Evolutionary conservation across 2,888 invertebrate genomes (phyloP), one percentile per base, ranked within the genome.

Genomic region (Tortricodes alternella): DNA sequence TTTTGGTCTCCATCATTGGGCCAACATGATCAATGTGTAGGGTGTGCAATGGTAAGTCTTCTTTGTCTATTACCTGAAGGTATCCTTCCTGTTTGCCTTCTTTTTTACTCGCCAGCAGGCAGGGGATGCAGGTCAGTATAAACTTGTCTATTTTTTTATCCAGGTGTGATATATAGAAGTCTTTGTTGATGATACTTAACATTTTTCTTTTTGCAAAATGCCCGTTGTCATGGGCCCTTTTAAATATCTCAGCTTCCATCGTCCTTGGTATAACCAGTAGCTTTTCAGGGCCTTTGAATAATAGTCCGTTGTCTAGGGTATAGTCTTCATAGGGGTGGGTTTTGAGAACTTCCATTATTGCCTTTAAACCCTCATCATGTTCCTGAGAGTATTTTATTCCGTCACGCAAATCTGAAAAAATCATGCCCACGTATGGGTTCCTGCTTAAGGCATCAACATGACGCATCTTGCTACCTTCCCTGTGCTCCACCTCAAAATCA

Each of bases 21-120:
- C 73, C 76, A 3, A 78, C 52, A 52, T 73, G 76, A 46, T 79
- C 78, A 2, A 67, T 44, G 44, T 77, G 74, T 13, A 67, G 63
- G 0, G 72, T 74, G 34, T 70, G 51, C 0, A 76, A 38, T 1
- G 74, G 75, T 9, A 50, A 21, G 7, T 65, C 65, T 11, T 61
- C 65, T 46, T 77, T 76, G 1, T 67, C 62, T 4, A 78, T 73
- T 2, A 67, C 63, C 37, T 66, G 46, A 15, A 76, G 55, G 3
- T 67, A 64, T 4, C 74, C 71, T 61, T 74, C 73, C 15, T 61
- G 58, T 46, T 69, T 74, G 0, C 71, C 75, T 2, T 41, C 43
- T 46, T 73, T 62, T 24, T 38, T 29, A 8, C 9, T 51, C 4
- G 57, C 53, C 11, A 62, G 16, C 18, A 62, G 9, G 19, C 62